Conservation (phyloP, 2,797 vertebrate genomes). For the Centropyge bicolor region DNA sequence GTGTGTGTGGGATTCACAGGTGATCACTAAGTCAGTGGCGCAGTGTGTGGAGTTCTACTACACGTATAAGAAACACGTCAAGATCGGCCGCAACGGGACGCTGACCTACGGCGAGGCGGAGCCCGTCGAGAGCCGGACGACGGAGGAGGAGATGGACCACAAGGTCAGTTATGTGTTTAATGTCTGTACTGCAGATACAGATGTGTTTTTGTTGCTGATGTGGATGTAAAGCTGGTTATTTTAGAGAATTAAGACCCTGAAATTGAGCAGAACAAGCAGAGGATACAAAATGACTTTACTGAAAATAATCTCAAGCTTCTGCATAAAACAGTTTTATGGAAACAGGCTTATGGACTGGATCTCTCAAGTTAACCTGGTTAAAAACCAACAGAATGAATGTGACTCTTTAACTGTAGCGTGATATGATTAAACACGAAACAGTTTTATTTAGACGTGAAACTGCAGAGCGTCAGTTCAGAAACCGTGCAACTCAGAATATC, state of each 20-base stretch:
- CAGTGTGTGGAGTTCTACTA: constrained; percentile 99
- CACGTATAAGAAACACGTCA: constrained; percentile 97
- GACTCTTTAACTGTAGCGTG: neutral
- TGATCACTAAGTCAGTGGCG: constrained; percentile 94
- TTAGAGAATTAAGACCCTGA: no score
- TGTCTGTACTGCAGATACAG: neutral
- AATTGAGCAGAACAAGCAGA: neutral
- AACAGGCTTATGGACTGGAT: neutral
- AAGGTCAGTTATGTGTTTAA: constrained; percentile 83
- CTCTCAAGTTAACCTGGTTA: neutral
- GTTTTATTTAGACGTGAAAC: constrained; percentile 26
- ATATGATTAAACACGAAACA: constrained; percentile 9
- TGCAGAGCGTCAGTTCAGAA: constrained; percentile 1
- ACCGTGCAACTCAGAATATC: neutral
- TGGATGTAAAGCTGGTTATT: neutral
- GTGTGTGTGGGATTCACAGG: constrained; percentile 78
- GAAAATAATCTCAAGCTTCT: neutral
- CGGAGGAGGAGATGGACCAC: constrained; percentile 91
- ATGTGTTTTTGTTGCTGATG: neutral
- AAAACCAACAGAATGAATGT: neutral
- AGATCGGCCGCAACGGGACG: constrained; percentile 93
- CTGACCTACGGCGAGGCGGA: constrained; percentile 92
- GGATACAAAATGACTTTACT: neutral
- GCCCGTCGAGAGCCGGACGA: constrained; percentile 80
- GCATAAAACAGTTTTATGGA: no score